phyloP scores from a whole-genome alignment of 2,113 vertebrate species.

The Gavialis gangeticus region DNA sequence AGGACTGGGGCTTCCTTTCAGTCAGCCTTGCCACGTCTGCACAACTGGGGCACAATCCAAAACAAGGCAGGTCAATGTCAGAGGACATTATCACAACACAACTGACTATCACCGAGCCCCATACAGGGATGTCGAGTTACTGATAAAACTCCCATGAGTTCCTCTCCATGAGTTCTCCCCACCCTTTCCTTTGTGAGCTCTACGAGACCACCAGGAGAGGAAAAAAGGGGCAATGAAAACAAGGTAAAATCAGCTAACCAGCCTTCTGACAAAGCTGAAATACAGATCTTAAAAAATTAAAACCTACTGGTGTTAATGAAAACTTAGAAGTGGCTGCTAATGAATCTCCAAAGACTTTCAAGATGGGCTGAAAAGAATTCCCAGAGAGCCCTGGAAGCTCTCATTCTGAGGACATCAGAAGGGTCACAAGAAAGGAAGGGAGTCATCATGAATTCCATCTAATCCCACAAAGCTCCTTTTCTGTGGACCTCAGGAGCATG shows the following conservation, averaged over 20 bases:
- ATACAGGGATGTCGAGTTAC: background rate
- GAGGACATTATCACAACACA: background rate
- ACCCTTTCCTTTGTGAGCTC: too few relatives aligned
- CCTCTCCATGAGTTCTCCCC: background rate
- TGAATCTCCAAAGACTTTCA: too few relatives aligned
- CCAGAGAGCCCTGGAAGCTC: background rate
- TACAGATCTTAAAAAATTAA: background rate
- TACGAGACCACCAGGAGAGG: background rate
- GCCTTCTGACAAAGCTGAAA: background rate
- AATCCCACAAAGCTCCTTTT: rapidly evolving
- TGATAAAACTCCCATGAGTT: background rate
- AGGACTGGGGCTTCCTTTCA: background rate
- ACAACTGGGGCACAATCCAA: background rate
- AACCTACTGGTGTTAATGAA: background rate
- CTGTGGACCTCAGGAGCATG: background rate
- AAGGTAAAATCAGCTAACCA: background rate
- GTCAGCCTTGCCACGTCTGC: background rate
- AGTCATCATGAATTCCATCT: background rate
- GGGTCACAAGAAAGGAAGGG: background rate
- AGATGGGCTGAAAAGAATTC: background rate
- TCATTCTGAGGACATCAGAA: background rate
- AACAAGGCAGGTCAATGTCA: background rate
- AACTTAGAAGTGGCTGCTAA: background rate
- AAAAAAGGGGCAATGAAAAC: background rate
- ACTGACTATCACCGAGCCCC: background rate